Evolutionary conservation across 2,797 vertebrate species (phyloP), one percentile per base, ranked within the genome.

Genomic region (Euphonia xanthogaster): DNA sequence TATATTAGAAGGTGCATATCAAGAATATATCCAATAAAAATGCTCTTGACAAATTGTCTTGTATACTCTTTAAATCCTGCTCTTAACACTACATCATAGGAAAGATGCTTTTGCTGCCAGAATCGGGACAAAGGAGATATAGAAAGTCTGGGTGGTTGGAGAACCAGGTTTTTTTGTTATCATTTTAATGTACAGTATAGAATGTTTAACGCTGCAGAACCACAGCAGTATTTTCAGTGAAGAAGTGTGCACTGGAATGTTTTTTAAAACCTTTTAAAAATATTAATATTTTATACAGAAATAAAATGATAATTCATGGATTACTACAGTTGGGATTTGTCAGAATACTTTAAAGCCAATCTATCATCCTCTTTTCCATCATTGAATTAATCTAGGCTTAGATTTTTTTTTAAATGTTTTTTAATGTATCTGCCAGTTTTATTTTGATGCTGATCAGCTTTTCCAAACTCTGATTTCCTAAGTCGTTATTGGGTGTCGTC

Each of bases 341-440:
- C 23, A 73, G 60, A 87, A 42, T 81, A 55, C 11, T 18, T 54
- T 62, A 40, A 86, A 86, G 21, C 7, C 0, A 63, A 35, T 30
- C 19, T 8, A 30, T n/a, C 44, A 17, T 77, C 16, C 25, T 94
- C 65, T 68, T 1, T 76, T 66, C 47, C 37, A 30, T 75, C 14
- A 42, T 8, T 70, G 18, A 61, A 18, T 82, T 81, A 35, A 78
- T 73, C 19, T 73, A n/a, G 22, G 3, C 30, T 70, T 85, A 66
- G 37, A 3, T 10, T 10, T 79, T 19, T 31, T 4, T 0, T 3
- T 6, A 1, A 21, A 22, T 18, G 0, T 68, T 66, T 72, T 72
- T 45, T 8, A 57, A 42, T 45, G 3, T 47, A 42, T 30, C 10
- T 81, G 25, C 23, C 14, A 24, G 57, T 90, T 92, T 93, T 76